A percentile compares a stretch with the other conserved stretches of the same genome.
Evolutionary conservation across 2,797 vertebrate genomes (phyloP).

Genomic region (Lacerta agilis): DNA sequence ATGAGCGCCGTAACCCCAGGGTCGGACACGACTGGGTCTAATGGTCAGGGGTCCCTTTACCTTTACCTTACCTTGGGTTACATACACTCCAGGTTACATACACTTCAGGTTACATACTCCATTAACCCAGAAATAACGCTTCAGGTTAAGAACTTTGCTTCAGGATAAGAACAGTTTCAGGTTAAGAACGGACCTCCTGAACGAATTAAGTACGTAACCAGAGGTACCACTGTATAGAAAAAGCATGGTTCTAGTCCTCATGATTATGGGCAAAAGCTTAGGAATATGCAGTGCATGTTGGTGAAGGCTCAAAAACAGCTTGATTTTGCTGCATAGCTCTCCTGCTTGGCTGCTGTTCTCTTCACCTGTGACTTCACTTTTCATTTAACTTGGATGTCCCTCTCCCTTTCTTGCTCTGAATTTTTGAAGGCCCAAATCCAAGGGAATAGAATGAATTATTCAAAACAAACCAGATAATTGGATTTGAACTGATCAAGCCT

Average conservation of each 20-base stretch:
- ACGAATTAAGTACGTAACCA: too few species aligned
- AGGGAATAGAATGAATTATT: conserved; percentile 23
- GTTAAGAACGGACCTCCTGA: too few species aligned
- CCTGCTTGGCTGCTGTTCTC: background rate
- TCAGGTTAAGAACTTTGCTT: too few species aligned
- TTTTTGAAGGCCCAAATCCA: conserved; percentile 8
- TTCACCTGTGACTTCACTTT: background rate
- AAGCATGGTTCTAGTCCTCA: background rate
- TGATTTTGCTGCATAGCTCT: too few species aligned
- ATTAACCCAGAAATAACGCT: too few species aligned
- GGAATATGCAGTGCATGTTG: background rate
- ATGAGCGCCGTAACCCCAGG: too few species aligned
- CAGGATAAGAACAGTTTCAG: too few species aligned
- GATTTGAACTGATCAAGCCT: conserved; percentile 25
- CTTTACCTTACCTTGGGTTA: too few species aligned
- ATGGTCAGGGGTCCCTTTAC: too few species aligned
- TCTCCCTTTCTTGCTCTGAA: background rate
- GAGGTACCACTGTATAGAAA: background rate
- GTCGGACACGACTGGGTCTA: too few species aligned
- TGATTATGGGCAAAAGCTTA: background rate
- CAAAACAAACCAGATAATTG: conserved; percentile 25
- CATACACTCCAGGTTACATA: too few species aligned
- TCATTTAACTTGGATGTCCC: background rate
- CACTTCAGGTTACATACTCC: too few species aligned
- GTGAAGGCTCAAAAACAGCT: background rate